Base-by-base conservation (phyloP, 2,113 vertebrate species). In the Misgurnus mizolepis region DNA sequence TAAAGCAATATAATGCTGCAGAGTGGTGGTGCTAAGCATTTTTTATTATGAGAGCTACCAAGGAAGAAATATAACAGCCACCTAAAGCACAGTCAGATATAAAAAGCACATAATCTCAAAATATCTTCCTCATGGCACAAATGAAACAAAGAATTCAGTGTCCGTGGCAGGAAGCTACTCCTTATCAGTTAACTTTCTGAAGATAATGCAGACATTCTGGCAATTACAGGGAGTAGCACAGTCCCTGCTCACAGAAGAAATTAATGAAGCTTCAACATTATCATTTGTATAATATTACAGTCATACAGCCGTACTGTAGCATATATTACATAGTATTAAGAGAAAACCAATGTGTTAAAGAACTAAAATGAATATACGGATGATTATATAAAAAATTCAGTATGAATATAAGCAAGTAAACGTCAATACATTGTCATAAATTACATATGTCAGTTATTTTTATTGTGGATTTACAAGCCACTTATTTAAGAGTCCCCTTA, bases 151-250 rank as follows among this genome's bases (percentile, higher is more conserved):
- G 58, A 55, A 76, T 65, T 76, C 61, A 14, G 60, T 76, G 61
- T 76, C 74, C 61, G 10, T 76, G 74, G 61, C 61, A 76, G 74
- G 61, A 76, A 76, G 61, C 47, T 34, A 65, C 74, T 76, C 47
- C 74, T 65, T 65, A 76, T 65, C 74, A 65, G 61, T 66, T 76
- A 76, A 55, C 74, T 76, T 27, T 76, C 7, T 66, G 45, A 53
- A 66, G 61, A 76, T 76, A 65, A 66, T 55, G 61, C 45, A 49
- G 74, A 65, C 47, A 53, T 34, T 65, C 58, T 43, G 62, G 61
- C 74, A 65, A 76, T 76, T 76, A 66, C 43, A 65, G 61, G 27
- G 61, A 66, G 74, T 65, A 53, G 61, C 47, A 6, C 27, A 34
- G 2, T 64, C 12, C 15, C 22, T 66, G 74, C 43, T 50, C n/a